Conservation (phyloP, 2,113 vertebrate species). For the Chionodraco myersi region DNA sequence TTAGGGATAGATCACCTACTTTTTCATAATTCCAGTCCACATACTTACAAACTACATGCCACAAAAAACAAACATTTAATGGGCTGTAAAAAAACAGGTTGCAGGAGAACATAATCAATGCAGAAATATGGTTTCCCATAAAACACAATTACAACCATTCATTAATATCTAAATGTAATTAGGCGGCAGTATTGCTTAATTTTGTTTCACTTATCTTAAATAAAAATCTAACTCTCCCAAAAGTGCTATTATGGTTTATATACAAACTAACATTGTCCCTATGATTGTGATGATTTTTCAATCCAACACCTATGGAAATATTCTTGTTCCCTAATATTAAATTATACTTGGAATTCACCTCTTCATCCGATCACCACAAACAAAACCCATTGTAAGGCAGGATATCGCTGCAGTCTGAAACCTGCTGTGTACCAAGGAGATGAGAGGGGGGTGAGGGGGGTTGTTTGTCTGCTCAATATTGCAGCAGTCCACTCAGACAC, state of each 20-base stretch:
- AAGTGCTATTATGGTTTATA: background rate
- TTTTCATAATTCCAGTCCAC: background rate
- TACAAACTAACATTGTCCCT: background rate
- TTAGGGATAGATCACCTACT: too few relatives aligned
- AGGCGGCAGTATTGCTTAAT: background rate
- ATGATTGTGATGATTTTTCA: constrained; percentile 9
- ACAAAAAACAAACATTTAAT: background rate
- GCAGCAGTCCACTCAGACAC: constrained; percentile 67
- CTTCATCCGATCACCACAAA: background rate
- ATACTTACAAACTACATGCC: background rate
- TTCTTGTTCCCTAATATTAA: background rate
- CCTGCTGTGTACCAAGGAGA: constrained; percentile 49
- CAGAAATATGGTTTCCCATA: background rate
- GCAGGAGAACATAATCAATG: background rate
- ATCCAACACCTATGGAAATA: background rate
- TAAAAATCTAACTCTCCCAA: background rate
- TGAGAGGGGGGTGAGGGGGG: constrained; percentile 6
- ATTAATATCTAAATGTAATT: background rate
- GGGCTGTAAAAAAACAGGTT: background rate
- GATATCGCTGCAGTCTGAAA: constrained; percentile 51
- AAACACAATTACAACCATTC: background rate
- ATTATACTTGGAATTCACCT: background rate
- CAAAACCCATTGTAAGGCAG: constrained; percentile 28
- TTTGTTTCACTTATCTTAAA: background rate
- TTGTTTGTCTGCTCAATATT: constrained; percentile 64